phyloP scores from a whole-genome alignment of 2,888 invertebrate species.

The Pediacus dermestoides region DNA sequence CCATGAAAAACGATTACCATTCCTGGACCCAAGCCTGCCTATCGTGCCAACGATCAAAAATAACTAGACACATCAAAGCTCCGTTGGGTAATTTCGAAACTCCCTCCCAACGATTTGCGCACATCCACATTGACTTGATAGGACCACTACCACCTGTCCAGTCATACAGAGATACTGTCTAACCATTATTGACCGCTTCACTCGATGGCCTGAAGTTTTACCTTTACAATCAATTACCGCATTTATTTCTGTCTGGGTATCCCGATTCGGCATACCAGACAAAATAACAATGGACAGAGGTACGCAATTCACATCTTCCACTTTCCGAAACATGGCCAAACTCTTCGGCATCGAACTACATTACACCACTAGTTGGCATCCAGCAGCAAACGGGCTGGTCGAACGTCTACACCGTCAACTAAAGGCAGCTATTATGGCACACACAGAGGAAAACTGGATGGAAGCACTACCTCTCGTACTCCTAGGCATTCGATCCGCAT shows the following conservation, averaged over 20 bases:
- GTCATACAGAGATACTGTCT: slow-evolving; percentile 14
- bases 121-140: slow-evolving; percentile 17
- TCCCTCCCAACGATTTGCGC: slow-evolving; percentile 8
- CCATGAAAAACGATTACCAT: too few species aligned
- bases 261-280: slow-evolving; percentile 11
- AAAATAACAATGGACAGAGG: slow-evolving; percentile 28
- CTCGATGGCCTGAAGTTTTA: slow-evolving; percentile 22
- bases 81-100: too few species aligned
- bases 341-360: slow-evolving; percentile 16
- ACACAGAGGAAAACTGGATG: slow-evolving; percentile 14
- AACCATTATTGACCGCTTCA: slow-evolving; percentile 23
- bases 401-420: slow-evolving; percentile 24
- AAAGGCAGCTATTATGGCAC: slow-evolving; percentile 16
- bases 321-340: too few species aligned
- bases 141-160: slow-evolving; percentile 18
- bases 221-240: slow-evolving; percentile 10
- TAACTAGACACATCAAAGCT: too few species aligned
- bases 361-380: slow-evolving; percentile 23
- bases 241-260: slow-evolving; percentile 5
- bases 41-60: too few species aligned
- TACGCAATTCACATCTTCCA: slow-evolving; percentile 30
- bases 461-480: slow-evolving; percentile 13
- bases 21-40: too few species aligned
- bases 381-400: slow-evolving; percentile 23
- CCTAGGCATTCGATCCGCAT: slow-evolving; percentile 7